phyloP scores from a whole-genome alignment of 2,888 invertebrate species.

The Epistrophella euchroma region DNA sequence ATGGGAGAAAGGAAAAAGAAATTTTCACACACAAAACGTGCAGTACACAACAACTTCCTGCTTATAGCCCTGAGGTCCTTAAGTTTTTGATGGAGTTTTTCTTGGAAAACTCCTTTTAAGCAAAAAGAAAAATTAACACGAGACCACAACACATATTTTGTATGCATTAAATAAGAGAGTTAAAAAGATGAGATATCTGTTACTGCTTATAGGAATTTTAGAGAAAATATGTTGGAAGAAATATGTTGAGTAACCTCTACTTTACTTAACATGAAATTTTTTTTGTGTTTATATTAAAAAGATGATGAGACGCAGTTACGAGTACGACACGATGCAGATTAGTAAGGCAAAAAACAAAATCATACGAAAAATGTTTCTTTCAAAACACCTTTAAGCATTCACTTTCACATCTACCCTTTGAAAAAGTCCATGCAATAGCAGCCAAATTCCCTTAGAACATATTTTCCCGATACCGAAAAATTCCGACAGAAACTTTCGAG shows the following conservation, averaged over 20 bases:
- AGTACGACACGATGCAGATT: too few relatives aligned
- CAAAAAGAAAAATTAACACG: slow-evolving; percentile 1
- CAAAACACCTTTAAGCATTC: too few relatives aligned
- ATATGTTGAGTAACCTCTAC: not conserved
- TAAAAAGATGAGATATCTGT: not conserved
- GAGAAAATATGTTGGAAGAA: not conserved
- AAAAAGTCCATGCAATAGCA: too few relatives aligned
- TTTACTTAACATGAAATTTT: too few relatives aligned
- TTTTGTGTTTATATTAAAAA: too few relatives aligned
- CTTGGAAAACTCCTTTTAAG: not conserved
- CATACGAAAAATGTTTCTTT: too few relatives aligned
- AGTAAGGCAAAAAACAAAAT: too few relatives aligned
- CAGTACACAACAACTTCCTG: slow-evolving; percentile 26
- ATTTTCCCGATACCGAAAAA: too few relatives aligned
- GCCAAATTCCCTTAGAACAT: too few relatives aligned
- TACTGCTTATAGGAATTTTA: not conserved
- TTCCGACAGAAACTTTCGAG: too few relatives aligned
- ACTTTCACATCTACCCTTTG: too few relatives aligned
- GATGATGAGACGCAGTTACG: too few relatives aligned
- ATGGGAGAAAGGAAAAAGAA: not conserved
- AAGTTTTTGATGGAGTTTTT: slow-evolving; percentile 1
- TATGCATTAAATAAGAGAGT: not conserved
- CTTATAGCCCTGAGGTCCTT: slow-evolving; percentile 10
- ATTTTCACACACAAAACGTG: slow-evolving; percentile 29
- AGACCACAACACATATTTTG: slow-evolving; percentile 13